A percentile compares a stretch with the other conserved stretches of the same genome.
phyloP scores from a whole-genome alignment of 2,888 invertebrate species.

The Danaus chrysippus region DNA sequence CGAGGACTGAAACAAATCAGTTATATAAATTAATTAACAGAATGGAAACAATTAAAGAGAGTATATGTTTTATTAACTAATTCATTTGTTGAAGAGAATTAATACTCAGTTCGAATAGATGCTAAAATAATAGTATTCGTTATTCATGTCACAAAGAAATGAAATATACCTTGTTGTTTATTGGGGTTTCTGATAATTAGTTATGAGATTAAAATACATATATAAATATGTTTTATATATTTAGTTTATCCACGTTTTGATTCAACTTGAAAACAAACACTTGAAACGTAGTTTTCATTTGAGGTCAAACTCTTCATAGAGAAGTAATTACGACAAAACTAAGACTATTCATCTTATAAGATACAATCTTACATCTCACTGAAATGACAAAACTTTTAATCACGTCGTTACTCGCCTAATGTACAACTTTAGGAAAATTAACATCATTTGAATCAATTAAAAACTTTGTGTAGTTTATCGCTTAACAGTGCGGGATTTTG shows the following conservation, averaged over 20 bases:
- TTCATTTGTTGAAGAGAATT: too few species aligned
- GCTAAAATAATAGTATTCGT: too few species aligned
- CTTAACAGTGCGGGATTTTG: too few species aligned
- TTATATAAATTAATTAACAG: too few species aligned
- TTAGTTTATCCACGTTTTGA: too few species aligned
- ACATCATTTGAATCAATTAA: neutral
- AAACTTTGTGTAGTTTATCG: neutral
- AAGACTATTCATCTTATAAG: neutral
- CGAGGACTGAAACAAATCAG: too few species aligned
- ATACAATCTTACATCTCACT: conserved; percentile 3
- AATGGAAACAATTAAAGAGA: too few species aligned
- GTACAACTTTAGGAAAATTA: neutral
- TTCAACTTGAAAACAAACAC: too few species aligned
- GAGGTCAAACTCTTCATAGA: neutral
- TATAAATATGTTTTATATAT: neutral
- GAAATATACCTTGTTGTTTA: too few species aligned
- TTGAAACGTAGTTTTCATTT: neutral
- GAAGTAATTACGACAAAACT: conserved; percentile 1
- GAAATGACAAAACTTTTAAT: conserved; percentile 6
- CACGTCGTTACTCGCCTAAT: conserved; percentile 1
- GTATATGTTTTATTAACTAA: too few species aligned
- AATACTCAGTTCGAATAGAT: too few species aligned
- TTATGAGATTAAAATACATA: neutral
- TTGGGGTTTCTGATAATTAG: neutral
- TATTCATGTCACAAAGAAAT: too few species aligned